Percentiles rank a stretch among this genome's conserved stretches.
These are phyloP conservation scores for Azorinus chamasolen DNA, from an alignment of 2,888 invertebrate species.

Conservation along the genomic window DNA sequence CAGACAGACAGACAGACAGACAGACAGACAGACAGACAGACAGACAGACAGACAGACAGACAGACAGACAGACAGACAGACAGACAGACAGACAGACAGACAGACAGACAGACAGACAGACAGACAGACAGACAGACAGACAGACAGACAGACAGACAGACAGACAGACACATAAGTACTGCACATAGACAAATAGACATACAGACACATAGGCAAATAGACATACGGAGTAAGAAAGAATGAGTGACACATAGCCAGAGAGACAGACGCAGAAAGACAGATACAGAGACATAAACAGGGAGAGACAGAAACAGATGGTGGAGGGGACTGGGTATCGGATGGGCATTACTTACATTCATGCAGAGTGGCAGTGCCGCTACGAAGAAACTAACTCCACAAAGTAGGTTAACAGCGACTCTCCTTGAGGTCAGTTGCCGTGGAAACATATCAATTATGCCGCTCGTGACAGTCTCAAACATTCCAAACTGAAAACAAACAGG, in stretches of 20 bases:
- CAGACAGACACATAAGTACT: too few relatives aligned
- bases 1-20: constrained; percentile 4
- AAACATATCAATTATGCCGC: constrained; percentile 47
- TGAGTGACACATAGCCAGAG: too few relatives aligned
- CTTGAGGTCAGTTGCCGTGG: constrained; percentile 31
- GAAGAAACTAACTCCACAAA: constrained; percentile 26
- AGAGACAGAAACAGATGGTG: too few relatives aligned
- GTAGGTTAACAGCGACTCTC: constrained; percentile 44
- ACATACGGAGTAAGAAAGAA: too few relatives aligned
- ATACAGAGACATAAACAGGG: too few relatives aligned
- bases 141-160: constrained; percentile 9
- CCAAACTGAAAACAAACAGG: constrained; percentile 49
- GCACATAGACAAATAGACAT: too few relatives aligned
- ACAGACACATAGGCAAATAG: background rate
- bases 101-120: constrained; percentile 9
- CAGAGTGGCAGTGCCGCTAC: constrained; percentile 22
- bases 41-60: constrained; percentile 12
- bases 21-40: constrained; percentile 11
- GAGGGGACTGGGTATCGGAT: too few relatives aligned
- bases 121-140: constrained; percentile 9
- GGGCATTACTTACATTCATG: constrained; percentile 59
- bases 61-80: constrained; percentile 11
- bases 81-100: constrained; percentile 9
- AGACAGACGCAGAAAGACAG: too few relatives aligned
- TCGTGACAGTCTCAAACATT: constrained; percentile 53